Conservation (phyloP, 2,113 vertebrate species). For the Nothocercus julius region DNA sequence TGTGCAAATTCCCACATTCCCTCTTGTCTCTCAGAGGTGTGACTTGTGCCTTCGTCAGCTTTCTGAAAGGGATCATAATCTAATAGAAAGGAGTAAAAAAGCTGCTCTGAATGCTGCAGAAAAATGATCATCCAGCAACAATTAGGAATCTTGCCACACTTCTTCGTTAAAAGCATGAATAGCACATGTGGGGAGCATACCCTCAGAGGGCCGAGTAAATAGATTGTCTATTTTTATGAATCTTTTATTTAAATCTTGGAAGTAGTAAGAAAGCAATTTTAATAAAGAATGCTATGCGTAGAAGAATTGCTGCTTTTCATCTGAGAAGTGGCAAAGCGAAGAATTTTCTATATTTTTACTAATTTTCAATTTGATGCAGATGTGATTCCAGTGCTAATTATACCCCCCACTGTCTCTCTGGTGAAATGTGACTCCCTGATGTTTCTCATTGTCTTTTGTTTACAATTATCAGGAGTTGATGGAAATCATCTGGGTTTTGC, state of each 20-base stretch:
- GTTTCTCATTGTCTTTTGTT: slow-evolving; percentile 72
- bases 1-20: not conserved
- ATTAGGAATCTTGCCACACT: not conserved
- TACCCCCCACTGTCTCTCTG: slow-evolving; percentile 59
- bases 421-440: slow-evolving; percentile 72
- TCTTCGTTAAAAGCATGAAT: slow-evolving; percentile 33
- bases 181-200: not conserved
- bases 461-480: slow-evolving; percentile 67
- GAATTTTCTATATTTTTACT: slow-evolving; percentile 67
- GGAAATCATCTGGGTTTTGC: slow-evolving; percentile 66
- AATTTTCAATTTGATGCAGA: slow-evolving; percentile 66
- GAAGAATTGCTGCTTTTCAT: slow-evolving; percentile 45
- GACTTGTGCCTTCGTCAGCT: not conserved
- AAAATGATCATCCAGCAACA: slow-evolving; percentile 2
- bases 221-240: slow-evolving; percentile 2
- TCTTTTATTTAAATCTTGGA: slow-evolving; percentile 52
- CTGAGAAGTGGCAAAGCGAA: slow-evolving; percentile 17
- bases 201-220: slow-evolving; percentile 10
- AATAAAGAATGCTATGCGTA: slow-evolving; percentile 9
- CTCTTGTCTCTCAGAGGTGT: not conserved
- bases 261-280: slow-evolving; percentile 38
- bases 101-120: not conserved
- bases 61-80: not conserved
- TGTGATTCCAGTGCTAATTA: slow-evolving; percentile 68
- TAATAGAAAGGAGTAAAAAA: slow-evolving; percentile 8